Conservation (phyloP, 1,140 invertebrate species). For the Lepidostoma basale region DNA sequence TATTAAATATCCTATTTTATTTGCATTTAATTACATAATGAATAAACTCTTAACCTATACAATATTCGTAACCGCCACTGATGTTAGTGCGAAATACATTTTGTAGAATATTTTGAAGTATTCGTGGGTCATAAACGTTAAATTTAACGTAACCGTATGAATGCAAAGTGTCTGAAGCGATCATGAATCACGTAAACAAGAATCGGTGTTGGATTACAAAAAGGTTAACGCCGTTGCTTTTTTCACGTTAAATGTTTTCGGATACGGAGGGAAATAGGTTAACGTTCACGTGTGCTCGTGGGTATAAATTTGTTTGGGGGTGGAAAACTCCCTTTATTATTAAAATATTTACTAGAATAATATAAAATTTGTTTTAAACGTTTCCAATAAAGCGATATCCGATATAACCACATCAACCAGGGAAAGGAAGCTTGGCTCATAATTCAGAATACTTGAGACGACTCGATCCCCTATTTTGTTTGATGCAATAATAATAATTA, state of each 20-base stretch:
- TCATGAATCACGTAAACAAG: constrained; percentile 26
- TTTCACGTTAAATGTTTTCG: neutral
- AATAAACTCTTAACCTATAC: too few species aligned
- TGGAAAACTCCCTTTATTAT: too few species aligned
- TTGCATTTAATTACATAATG: too few species aligned
- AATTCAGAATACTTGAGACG: too few species aligned
- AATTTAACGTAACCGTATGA: constrained; percentile 30
- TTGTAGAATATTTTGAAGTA: constrained; percentile 22
- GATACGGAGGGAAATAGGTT: neutral
- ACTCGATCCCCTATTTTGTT: too few species aligned
- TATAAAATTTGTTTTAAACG: neutral
- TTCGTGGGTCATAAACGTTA: constrained; percentile 29
- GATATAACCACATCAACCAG: neutral
- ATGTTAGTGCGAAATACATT: constrained; percentile 7
- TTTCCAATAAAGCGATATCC: neutral
- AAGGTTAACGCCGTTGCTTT: neutral
- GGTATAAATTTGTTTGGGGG: too few species aligned
- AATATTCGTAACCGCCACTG: too few species aligned
- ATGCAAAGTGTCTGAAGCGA: constrained; percentile 13
- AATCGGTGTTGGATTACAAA: constrained; percentile 19
- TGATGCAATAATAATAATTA: too few species aligned
- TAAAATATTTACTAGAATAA: too few species aligned
- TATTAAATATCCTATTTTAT: too few species aligned
- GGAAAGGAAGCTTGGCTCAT: too few species aligned
- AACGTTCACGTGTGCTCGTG: too few species aligned